phyloP scores from a whole-genome alignment of 1,140 invertebrate species.

The Bombus turneri region DNA sequence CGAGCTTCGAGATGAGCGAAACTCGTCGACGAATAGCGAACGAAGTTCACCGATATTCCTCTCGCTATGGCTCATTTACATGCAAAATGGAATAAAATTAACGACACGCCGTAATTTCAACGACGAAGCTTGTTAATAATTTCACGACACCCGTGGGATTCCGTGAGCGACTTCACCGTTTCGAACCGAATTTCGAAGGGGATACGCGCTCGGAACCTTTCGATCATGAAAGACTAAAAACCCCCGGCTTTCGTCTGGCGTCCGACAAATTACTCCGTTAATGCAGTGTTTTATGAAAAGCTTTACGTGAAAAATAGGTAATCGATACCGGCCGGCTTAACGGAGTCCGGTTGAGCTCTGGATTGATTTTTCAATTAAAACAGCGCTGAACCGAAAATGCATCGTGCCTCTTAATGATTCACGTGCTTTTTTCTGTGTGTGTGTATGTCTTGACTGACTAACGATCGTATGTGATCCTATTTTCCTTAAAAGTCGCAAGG shows the following conservation, averaged over 20 bases:
- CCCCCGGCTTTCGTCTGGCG: not conserved
- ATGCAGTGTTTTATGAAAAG: constrained; percentile 34
- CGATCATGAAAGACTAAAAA: not conserved
- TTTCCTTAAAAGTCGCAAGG: not conserved
- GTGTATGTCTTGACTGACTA: not conserved
- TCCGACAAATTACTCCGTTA: constrained; percentile 28
- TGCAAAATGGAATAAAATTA: constrained; percentile 34
- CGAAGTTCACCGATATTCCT: constrained; percentile 7
- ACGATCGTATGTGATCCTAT: not conserved
- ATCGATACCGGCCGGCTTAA: constrained; percentile 25
- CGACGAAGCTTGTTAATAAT: not conserved
- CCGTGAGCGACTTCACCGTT: not conserved
- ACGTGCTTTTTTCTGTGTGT: no score
- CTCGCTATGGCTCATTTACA: not conserved
- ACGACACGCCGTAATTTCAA: not conserved
- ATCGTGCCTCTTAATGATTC: not conserved
- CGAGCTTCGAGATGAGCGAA: constrained; percentile 4
- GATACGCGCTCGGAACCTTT: not conserved
- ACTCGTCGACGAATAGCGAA: not conserved
- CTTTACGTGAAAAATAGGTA: constrained; percentile 39
- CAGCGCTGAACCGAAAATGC: not conserved
- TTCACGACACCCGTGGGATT: not conserved
- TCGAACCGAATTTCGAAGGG: not conserved
- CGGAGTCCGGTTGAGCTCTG: not conserved
- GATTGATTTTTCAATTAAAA: constrained; percentile 37